Conservation (phyloP, 2,113 vertebrate species). For the Podiceps cristatus region DNA sequence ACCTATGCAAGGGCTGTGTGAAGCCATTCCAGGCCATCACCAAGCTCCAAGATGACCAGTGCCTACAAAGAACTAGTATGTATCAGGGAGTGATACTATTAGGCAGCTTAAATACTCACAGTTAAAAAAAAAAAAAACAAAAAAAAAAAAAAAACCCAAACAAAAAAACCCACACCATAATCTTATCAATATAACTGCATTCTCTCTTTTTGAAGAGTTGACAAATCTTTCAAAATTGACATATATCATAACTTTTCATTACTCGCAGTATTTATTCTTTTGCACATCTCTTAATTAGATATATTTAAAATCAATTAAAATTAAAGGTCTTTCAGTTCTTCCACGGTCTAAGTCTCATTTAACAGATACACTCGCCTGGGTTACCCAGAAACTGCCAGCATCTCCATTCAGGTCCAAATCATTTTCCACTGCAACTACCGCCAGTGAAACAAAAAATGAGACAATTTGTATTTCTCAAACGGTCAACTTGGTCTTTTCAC, state of each 20-base stretch:
- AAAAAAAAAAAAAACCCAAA: too few species aligned
- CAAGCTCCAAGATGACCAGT: neutral
- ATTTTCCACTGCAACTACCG: neutral
- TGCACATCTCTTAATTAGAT: neutral
- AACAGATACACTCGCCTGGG: neutral
- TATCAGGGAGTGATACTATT: neutral
- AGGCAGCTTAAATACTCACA: neutral
- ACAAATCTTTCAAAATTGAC: neutral
- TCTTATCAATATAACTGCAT: neutral
- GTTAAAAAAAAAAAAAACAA: neutral
- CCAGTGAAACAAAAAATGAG: neutral
- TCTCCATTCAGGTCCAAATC: neutral
- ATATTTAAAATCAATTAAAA: neutral
- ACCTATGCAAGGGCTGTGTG: accelerated
- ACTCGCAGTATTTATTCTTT: neutral
- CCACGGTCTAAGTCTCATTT: neutral
- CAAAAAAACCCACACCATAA: too few species aligned
- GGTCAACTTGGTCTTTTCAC: neutral
- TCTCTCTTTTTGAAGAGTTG: neutral
- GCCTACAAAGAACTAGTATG: accelerated
- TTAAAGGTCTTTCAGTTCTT: neutral
- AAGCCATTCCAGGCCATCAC: neutral
- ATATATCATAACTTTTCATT: neutral
- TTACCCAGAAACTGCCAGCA: neutral
- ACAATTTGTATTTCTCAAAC: neutral